Percentiles rank a stretch among this genome's conserved stretches.
Evolutionary conservation across 2,113 vertebrate species (phyloP).

Genomic region (Bettongia penicillata): DNA sequence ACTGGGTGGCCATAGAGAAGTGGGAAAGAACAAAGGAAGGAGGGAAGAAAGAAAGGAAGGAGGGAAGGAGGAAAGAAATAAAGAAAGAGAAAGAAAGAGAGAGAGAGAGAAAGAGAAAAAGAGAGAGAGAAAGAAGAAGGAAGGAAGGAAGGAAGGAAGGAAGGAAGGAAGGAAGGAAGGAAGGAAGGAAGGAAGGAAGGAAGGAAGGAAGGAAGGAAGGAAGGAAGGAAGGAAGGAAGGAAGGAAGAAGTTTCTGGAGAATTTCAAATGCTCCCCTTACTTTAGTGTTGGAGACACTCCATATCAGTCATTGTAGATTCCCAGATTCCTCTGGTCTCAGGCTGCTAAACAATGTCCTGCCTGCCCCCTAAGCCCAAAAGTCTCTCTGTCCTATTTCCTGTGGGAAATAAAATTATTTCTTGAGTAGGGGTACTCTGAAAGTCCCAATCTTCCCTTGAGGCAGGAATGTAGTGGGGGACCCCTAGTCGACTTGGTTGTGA

Average conservation of each 20-base stretch:
- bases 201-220: too few relatives aligned
- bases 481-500: conserved; percentile 16
- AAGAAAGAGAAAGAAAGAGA: conserved; percentile 61
- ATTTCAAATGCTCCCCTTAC: not conserved
- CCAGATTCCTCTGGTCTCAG: conserved; percentile 21
- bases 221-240: too few relatives aligned
- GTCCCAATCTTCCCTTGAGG: not conserved
- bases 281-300: conserved; percentile 60
- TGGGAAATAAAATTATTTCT: not conserved
- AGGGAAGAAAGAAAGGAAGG: too few relatives aligned
- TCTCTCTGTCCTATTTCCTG: not conserved
- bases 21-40: conserved; percentile 77
- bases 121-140: conserved; percentile 51
- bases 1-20: conserved; percentile 76
- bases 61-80: too few relatives aligned
- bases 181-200: too few relatives aligned
- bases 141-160: too few relatives aligned
- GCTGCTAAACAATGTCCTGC: conserved; percentile 10
- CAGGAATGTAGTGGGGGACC: not conserved
- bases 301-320: not conserved
- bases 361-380: not conserved
- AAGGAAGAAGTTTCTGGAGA: not conserved
- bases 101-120: conserved; percentile 69
- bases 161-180: too few relatives aligned
- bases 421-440: not conserved